Base-by-base conservation (phyloP, 2,113 vertebrate genomes). In the Dasyornis broadbenti region DNA sequence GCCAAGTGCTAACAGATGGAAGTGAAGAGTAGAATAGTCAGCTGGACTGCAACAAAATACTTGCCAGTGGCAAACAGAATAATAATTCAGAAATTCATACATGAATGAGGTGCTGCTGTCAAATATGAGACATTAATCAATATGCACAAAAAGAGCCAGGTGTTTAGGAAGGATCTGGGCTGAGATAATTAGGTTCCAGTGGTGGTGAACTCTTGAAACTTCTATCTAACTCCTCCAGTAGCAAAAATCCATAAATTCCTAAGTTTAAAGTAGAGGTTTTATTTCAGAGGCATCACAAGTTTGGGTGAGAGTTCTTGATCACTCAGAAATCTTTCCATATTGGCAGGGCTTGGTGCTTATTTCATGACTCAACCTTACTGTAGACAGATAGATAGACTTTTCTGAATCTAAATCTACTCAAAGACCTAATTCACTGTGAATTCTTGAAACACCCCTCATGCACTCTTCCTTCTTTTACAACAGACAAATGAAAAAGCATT, bases 1-100 rank as follows among this genome's bases (percentile, higher is more conserved):
- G 90, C 85, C 92, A 94, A 86, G 85, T 71, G 64, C 72, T 93
- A 90, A 76, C 82, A 92, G 94, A 73, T 93, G 87, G 92, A 77
- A 90, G 23, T 54, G 53, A 91, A 63, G 75, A 83, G 50, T 28
- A 37, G 85, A 60, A 53, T 72, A 83, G 49, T 89, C 64, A 37
- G n/a, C 26, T 78, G 76, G 40, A 82, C 50, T 73, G 47, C 68
- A 81, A 49, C 28, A 66, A 71, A 77, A 47, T 80, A 80, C 47
- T 90, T 96, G 33, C n/a, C 17, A 59, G 30, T 73, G 66, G 93
- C 82, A 83, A 73, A 82, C 11, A 69, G 50, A 40, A 61, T 85
- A 82, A 70, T 82, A 82, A 77, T 77, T 82, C 18, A 69, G 9
- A 87, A 88, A n/a, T 86, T 82, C 66, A 18, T 75, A 23, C 22